Conservation (phyloP, 2,797 vertebrate species). For the Anguilla pacifica region DNA sequence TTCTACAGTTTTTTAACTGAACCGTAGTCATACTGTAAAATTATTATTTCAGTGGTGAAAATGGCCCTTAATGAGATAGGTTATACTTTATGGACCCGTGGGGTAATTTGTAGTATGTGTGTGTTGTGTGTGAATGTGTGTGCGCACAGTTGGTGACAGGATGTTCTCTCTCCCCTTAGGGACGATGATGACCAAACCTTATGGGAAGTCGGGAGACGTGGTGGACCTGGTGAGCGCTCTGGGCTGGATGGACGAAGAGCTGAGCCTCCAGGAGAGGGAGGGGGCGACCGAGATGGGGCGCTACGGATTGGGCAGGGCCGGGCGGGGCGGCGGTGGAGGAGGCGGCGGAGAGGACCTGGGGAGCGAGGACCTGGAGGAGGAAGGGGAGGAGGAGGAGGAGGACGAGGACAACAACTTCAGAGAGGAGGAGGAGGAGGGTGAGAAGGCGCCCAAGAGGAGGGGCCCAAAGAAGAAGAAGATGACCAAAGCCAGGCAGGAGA, state of each 20-base stretch:
- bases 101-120: background rate
- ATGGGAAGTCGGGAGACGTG: constrained; percentile 74
- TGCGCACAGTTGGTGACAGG: background rate
- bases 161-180: constrained; percentile 60
- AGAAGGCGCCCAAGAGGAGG: constrained; percentile 84
- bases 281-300: constrained; percentile 63
- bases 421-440: constrained; percentile 66
- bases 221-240: constrained; percentile 82
- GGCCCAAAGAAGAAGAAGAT: constrained; percentile 99
- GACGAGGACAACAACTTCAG: constrained; percentile 75
- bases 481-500: constrained; percentile 91
- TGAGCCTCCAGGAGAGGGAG: constrained; percentile 82
- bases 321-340: constrained; percentile 48
- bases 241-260: constrained; percentile 80
- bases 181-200: constrained; percentile 82
- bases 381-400: constrained; percentile 76
- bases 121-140: background rate
- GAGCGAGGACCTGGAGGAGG: constrained; percentile 79
- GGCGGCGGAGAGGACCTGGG: constrained; percentile 61
- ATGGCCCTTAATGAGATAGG: no score
- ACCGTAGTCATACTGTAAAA: background rate
- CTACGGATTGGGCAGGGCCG: constrained; percentile 63
- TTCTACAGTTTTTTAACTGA: background rate
- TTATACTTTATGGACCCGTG: background rate
- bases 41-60: background rate